A percentile compares a stretch with the other conserved stretches of the same genome.
phyloP scores from a whole-genome alignment of 2,888 invertebrate genomes.

The Hypselothyrea guttata region DNA sequence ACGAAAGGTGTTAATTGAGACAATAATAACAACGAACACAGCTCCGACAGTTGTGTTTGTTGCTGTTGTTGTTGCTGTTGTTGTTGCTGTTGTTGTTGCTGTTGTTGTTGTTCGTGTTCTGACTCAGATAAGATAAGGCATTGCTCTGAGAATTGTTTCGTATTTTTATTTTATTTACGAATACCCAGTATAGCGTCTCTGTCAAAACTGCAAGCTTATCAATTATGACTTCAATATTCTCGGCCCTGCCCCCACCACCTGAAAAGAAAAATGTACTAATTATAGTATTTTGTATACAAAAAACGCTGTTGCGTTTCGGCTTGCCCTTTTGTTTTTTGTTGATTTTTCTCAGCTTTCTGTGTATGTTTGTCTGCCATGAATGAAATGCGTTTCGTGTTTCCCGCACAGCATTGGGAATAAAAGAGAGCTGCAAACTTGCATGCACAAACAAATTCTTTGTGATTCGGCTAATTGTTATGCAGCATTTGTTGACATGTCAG shows the following conservation, averaged over 20 bases:
- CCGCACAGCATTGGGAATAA: not conserved
- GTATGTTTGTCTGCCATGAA: conserved; percentile 27
- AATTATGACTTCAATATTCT: conserved; percentile 47
- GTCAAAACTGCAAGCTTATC: conserved; percentile 50
- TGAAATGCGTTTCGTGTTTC: conserved; percentile 22
- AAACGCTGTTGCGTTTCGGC: conserved; percentile 15
- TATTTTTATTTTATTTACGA: conserved; percentile 12
- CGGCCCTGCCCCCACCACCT: not conserved
- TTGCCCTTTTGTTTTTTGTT: conserved; percentile 22
- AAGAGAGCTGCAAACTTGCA: conserved; percentile 1
- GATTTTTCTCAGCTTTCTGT: conserved; percentile 13
- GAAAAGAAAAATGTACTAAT: conserved; percentile 28
- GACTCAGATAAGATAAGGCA: conserved; percentile 69
- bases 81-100: not conserved
- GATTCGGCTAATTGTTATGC: not conserved
- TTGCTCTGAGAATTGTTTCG: conserved; percentile 8
- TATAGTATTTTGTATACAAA: conserved; percentile 30
- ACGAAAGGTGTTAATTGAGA: conserved; percentile 66
- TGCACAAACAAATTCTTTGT: conserved; percentile 21
- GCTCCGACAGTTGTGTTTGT: conserved; percentile 40
- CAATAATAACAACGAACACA: conserved; percentile 12
- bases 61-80: not conserved
- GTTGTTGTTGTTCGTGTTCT: conserved; percentile 28
- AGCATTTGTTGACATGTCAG: conserved; percentile 8
- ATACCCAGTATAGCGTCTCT: too few relatives aligned